These are phyloP conservation scores for Antechinus stuartii DNA, from an alignment of 2,113 vertebrate genomes.

Conservation along the genomic window DNA sequence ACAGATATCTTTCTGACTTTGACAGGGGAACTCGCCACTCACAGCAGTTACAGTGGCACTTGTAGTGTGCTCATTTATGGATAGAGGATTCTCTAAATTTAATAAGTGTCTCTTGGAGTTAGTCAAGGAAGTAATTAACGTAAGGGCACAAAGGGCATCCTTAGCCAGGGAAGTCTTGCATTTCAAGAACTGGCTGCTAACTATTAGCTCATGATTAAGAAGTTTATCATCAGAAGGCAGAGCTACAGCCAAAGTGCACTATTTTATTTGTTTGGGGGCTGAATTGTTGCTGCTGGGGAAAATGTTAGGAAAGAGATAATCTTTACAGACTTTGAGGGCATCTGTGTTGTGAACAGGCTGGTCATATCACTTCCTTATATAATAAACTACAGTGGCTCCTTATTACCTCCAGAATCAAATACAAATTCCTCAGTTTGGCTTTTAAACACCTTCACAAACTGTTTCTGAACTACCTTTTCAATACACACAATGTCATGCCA, in stretches of 20 bases:
- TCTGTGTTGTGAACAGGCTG: neutral
- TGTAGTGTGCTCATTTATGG: slow-evolving; percentile 70
- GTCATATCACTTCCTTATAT: neutral
- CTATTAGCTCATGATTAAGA: slow-evolving; percentile 80
- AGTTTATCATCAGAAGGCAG: slow-evolving; percentile 77
- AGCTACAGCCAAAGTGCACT: slow-evolving; percentile 59
- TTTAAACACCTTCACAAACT: neutral
- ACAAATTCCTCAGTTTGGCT: neutral
- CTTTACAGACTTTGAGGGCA: neutral
- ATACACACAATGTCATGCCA: neutral
- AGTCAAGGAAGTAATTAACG: slow-evolving; percentile 86
- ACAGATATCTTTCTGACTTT: slow-evolving; percentile 35
- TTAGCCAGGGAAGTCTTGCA: slow-evolving; percentile 71
- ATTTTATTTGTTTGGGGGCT: slow-evolving; percentile 71
- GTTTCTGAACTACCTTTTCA: neutral
- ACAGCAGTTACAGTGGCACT: neutral
- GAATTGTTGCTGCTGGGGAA: slow-evolving; percentile 2
- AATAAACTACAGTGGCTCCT: neutral
- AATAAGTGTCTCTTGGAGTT: slow-evolving; percentile 83
- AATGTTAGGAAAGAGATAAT: neutral
- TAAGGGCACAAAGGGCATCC: slow-evolving; percentile 73
- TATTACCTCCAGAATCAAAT: neutral
- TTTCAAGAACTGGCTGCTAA: slow-evolving; percentile 68
- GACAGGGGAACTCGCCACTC: neutral
- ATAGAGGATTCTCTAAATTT: slow-evolving; percentile 82